A percentile compares a stretch with the other conserved stretches of the same genome.
Conservation (phyloP, 2,113 vertebrate genomes). For the Dolichotis patagonum region DNA sequence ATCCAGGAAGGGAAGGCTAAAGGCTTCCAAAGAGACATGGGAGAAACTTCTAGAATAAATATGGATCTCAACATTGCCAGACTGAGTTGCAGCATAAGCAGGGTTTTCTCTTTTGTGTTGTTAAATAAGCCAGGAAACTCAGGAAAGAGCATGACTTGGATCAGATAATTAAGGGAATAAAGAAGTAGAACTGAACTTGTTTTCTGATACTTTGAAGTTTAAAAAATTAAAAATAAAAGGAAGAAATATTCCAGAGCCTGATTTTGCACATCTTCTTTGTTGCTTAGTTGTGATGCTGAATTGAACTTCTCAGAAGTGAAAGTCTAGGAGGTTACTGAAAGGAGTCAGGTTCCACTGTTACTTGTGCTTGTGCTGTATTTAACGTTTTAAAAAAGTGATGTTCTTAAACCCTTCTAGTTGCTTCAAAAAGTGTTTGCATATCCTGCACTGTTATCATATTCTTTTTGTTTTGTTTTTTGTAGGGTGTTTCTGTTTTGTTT, state of each 20-base stretch:
- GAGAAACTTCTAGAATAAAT: background rate
- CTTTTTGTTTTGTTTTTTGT: background rate
- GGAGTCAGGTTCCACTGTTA: background rate
- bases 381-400: background rate
- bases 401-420: background rate
- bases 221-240: slow-evolving; percentile 29
- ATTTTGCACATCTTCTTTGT: background rate
- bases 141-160: slow-evolving; percentile 34
- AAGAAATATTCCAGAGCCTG: background rate
- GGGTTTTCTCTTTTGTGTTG: background rate
- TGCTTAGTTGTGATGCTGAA: background rate
- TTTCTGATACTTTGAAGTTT: background rate
- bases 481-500: too few relatives aligned
- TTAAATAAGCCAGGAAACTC: background rate
- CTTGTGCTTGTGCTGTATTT: background rate
- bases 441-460: background rate
- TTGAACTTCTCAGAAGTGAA: background rate
- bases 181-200: background rate
- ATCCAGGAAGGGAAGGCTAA: background rate
- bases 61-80: background rate
- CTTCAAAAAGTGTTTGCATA: background rate
- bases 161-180: slow-evolving; percentile 29
- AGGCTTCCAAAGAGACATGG: background rate
- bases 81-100: background rate
- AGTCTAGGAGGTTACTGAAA: background rate